Evolutionary conservation across 2,797 vertebrate species (phyloP).

Genomic region (Typhlichthys subterraneus): DNA sequence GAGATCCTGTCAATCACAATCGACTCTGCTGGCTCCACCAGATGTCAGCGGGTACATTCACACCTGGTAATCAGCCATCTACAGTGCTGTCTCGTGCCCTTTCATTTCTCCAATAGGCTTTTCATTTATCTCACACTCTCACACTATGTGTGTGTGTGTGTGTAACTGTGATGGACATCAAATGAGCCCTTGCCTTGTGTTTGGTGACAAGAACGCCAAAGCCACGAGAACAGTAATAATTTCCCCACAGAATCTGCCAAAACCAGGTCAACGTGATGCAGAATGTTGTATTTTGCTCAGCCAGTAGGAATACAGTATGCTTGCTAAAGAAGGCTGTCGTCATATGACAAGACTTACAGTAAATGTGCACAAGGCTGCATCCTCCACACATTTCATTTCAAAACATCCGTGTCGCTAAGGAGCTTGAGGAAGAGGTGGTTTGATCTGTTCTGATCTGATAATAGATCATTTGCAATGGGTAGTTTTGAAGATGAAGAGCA

Average conservation of each 20-base stretch:
- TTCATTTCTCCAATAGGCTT: neutral
- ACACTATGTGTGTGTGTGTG: neutral
- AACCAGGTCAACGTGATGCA: constrained; percentile 59
- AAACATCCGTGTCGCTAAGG: too few relatives aligned
- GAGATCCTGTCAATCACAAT: constrained; percentile 32
- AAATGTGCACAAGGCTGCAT: too few relatives aligned
- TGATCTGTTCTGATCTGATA: too few relatives aligned
- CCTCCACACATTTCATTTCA: too few relatives aligned
- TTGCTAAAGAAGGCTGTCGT: constrained; percentile 5
- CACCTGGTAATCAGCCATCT: constrained; percentile 25
- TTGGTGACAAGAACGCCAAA: constrained; percentile 42
- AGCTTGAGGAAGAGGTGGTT: too few relatives aligned
- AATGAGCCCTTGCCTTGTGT: constrained; percentile 20
- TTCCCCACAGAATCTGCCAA: constrained; percentile 56
- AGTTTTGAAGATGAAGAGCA: neutral
- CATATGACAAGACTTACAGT: too few relatives aligned
- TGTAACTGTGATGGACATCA: constrained; percentile 23
- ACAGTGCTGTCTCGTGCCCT: neutral
- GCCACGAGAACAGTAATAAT: constrained; percentile 51
- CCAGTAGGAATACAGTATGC: constrained; percentile 34
- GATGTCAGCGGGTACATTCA: constrained; percentile 19
- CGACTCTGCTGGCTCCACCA: constrained; percentile 6
- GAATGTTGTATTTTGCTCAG: constrained; percentile 34
- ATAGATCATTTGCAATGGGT: too few relatives aligned
- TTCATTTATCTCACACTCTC: neutral